These are phyloP conservation scores for Amphiduros pacificus DNA, from an alignment of 2,888 invertebrate genomes.

Conservation along the genomic window DNA sequence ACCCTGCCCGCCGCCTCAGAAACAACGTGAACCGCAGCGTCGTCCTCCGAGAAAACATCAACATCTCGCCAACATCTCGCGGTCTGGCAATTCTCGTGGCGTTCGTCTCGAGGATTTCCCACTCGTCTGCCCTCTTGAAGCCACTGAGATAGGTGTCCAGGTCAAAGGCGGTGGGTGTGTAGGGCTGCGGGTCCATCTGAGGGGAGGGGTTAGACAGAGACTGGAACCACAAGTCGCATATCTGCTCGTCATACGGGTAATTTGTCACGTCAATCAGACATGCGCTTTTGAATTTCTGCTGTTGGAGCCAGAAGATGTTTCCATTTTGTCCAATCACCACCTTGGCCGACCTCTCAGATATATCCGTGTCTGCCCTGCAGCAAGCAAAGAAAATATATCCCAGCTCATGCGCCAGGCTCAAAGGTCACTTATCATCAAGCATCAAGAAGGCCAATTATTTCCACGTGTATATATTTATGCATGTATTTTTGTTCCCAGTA, in stretches of 20 bases:
- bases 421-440: too few relatives aligned
- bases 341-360: not conserved
- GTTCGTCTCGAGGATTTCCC: not conserved
- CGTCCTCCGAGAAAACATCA: not conserved
- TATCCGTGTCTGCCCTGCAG: conserved; percentile 1
- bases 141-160: not conserved
- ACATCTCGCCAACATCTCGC: not conserved
- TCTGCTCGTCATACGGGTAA: conserved; percentile 2
- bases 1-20: not conserved
- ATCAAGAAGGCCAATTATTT: too few relatives aligned
- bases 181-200: not conserved
- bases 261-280: conserved; percentile 4
- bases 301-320: not conserved
- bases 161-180: not conserved
- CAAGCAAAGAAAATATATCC: too few relatives aligned
- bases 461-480: too few relatives aligned
- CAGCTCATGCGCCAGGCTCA: too few relatives aligned
- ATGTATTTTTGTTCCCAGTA: too few relatives aligned
- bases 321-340: not conserved
- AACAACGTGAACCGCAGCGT: not conserved
- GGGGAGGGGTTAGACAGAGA: too few relatives aligned
- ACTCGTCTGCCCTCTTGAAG: not conserved
- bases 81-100: not conserved
- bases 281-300: not conserved
- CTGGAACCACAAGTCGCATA: conserved; percentile 1